Conservation (phyloP, 2,113 vertebrate genomes). For the Barbus barbus region DNA sequence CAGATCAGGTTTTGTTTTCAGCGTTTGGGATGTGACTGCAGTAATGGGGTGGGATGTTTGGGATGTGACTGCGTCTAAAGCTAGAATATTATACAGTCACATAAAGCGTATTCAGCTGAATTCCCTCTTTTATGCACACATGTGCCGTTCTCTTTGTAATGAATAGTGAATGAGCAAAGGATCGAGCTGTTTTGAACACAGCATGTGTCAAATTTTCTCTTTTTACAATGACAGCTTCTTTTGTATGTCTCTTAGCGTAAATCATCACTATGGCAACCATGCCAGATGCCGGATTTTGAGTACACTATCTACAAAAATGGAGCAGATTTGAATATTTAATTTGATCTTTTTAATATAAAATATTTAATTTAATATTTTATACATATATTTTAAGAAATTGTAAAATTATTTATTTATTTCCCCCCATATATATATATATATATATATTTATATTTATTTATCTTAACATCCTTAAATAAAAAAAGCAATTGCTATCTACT, state of each 20-base stretch:
- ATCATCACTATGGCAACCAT: neutral
- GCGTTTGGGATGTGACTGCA: neutral
- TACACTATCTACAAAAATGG: too few species aligned
- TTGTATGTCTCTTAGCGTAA: neutral
- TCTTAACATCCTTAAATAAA: too few species aligned
- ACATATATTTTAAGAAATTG: too few species aligned
- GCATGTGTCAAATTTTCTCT: neutral
- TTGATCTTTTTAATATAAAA: too few species aligned
- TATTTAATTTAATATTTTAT: too few species aligned
- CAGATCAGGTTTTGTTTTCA: neutral
- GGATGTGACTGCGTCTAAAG: neutral
- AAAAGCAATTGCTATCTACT: too few species aligned
- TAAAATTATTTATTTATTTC: too few species aligned
- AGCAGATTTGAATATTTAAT: too few species aligned
- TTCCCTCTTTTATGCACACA: neutral
- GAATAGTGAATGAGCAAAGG: neutral
- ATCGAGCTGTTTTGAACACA: neutral
- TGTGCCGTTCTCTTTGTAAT: neutral
- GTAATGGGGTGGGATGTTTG: neutral
- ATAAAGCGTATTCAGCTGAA: neutral
- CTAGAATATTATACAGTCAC: neutral
- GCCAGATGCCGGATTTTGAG: neutral
- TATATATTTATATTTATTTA: too few species aligned
- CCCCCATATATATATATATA: too few species aligned
- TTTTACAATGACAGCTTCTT: neutral